Conservation (phyloP, 2,113 vertebrate genomes). For the Cyprichromis sp. region DNA sequence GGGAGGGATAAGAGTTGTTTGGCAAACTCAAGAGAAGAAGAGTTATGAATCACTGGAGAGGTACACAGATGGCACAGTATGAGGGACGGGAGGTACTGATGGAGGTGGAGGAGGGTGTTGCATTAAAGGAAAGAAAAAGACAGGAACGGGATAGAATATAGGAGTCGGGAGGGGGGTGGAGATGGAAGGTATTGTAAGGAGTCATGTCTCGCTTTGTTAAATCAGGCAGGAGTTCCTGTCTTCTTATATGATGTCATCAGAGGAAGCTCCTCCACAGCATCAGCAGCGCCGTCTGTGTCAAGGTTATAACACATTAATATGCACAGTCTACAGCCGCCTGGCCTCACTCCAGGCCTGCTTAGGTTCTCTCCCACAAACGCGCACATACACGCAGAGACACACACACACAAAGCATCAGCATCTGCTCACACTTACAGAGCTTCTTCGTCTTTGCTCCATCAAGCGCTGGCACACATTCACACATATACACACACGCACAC, state of each 20-base stretch:
- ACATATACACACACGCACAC: background rate
- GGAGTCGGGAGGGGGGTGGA: background rate
- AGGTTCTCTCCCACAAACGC: background rate
- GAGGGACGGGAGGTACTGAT: background rate
- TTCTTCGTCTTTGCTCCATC: constrained; percentile 24
- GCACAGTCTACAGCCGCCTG: constrained; percentile 26
- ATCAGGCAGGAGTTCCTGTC: constrained; percentile 32
- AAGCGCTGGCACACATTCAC: background rate
- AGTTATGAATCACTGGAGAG: background rate
- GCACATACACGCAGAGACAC: background rate
- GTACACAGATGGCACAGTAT: background rate
- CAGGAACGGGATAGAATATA: background rate
- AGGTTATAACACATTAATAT: constrained; percentile 61
- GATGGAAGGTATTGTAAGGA: background rate
- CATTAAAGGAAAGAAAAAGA: background rate
- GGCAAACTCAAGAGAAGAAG: background rate
- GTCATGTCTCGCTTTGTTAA: background rate
- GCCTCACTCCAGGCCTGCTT: constrained; percentile 5
- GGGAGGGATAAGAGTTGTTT: background rate
- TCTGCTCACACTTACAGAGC: constrained; percentile 30
- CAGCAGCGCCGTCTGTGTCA: constrained; percentile 46
- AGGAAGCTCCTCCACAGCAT: constrained; percentile 1
- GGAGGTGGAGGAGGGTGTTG: background rate
- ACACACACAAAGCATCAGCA: background rate
- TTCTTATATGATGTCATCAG: constrained; percentile 55